Evolutionary conservation across 2,113 vertebrate genomes (phyloP).

Genomic region (Dissostichus mawsoni): DNA sequence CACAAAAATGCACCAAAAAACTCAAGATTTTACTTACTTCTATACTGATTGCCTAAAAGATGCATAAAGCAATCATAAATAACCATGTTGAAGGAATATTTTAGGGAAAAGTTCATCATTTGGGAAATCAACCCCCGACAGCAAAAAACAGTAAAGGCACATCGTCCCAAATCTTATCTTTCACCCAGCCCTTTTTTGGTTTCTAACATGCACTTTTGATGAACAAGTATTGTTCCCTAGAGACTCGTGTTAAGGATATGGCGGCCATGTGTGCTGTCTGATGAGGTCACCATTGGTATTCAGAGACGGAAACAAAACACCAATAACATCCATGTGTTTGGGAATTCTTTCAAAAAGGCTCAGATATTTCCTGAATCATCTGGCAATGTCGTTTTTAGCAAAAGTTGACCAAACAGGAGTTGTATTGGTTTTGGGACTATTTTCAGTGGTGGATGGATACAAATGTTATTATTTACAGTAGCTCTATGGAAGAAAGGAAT

Average conservation of each 20-base stretch:
- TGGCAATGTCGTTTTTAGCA: neutral
- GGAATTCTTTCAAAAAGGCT: too few relatives aligned
- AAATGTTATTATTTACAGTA: too few relatives aligned
- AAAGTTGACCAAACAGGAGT: too few relatives aligned
- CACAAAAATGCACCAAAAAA: neutral
- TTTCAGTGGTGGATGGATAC: too few relatives aligned
- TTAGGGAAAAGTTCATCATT: neutral
- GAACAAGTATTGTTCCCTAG: neutral
- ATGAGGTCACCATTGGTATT: slow-evolving; percentile 2
- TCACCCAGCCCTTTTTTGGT: neutral
- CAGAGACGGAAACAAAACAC: neutral
- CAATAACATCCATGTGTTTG: too few relatives aligned
- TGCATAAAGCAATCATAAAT: slow-evolving; percentile 2
- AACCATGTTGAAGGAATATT: neutral
- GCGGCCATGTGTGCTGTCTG: neutral
- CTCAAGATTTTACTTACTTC: neutral
- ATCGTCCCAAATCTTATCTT: neutral
- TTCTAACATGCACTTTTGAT: slow-evolving; percentile 4
- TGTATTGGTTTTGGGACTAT: neutral
- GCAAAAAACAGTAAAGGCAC: too few relatives aligned
- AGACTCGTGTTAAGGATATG: slow-evolving; percentile 5
- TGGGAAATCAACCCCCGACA: neutral
- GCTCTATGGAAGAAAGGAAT: neutral
- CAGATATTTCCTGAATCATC: neutral
- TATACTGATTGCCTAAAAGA: neutral